These are phyloP conservation scores for Palythoa heliodiscus DNA, from an alignment of 92 coral and sea anemone species.

Conservation along the genomic window DNA sequence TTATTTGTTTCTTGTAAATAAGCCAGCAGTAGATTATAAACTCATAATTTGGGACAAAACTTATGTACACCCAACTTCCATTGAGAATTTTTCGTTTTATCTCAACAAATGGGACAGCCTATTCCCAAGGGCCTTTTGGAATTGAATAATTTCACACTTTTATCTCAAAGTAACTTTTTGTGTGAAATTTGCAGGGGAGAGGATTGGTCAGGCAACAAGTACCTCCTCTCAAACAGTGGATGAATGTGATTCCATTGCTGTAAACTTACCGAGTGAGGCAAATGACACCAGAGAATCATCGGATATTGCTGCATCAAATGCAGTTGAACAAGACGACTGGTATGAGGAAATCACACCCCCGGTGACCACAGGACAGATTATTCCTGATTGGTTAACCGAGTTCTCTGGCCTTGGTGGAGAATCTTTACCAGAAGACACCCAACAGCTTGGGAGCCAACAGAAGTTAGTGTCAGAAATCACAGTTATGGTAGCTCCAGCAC, in stretches of 20 bases:
- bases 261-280: constrained; percentile 6
- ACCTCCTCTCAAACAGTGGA: neutral
- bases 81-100: too few species aligned
- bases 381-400: constrained; percentile 34
- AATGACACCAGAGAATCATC: neutral
- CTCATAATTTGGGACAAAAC: too few species aligned
- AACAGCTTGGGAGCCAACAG: constrained; percentile 11
- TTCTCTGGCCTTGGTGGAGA: constrained; percentile 32
- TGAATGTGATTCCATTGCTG: constrained; percentile 23
- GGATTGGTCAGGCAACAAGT: neutral
- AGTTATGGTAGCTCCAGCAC: constrained; percentile 46
- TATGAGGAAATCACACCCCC: constrained; percentile 35
- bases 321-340: constrained; percentile 37
- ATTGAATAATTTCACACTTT: neutral
- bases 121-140: too few species aligned
- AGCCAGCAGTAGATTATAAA: too few species aligned
- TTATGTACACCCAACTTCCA: too few species aligned
- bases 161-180: neutral
- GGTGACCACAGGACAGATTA: constrained; percentile 20
- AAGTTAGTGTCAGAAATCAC: constrained; percentile 11
- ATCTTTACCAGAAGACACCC: constrained; percentile 25
- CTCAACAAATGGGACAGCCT: too few species aligned
- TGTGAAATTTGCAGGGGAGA: constrained; percentile 7
- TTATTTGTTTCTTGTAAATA: too few species aligned
- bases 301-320: constrained; percentile 8